These are phyloP conservation scores for Tenthredo livida DNA, from an alignment of 2,888 invertebrate genomes.

Conservation along the genomic window DNA sequence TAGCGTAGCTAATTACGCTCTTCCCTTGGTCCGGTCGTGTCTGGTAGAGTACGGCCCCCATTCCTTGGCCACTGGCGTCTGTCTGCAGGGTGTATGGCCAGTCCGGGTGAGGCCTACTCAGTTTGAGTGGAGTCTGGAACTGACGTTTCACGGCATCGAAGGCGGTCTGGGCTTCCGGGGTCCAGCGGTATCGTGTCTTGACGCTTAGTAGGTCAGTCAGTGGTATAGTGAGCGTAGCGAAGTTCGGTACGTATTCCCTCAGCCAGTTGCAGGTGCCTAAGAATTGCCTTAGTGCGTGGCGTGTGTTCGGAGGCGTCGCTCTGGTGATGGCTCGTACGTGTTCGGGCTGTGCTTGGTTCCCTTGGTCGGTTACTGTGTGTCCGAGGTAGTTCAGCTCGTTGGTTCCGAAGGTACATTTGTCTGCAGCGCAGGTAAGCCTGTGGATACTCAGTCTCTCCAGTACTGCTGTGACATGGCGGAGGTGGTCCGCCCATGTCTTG, in stretches of 20 bases:
- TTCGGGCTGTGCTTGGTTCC: slow-evolving; percentile 45
- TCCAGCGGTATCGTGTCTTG: slow-evolving; percentile 42
- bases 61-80: slow-evolving; percentile 60
- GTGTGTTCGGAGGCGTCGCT: background rate
- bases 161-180: slow-evolving; percentile 26
- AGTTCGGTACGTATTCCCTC: slow-evolving; percentile 63
- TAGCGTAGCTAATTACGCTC: too few species aligned
- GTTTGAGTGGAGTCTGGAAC: slow-evolving; percentile 55
- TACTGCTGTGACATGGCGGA: slow-evolving; percentile 57
- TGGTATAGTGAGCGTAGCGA: slow-evolving; percentile 59
- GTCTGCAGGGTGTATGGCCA: slow-evolving; percentile 61
- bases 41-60: slow-evolving; percentile 64
- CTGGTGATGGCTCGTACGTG: slow-evolving; percentile 51
- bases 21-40: slow-evolving; percentile 29
- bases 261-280: slow-evolving; percentile 64
- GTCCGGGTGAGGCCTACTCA: slow-evolving; percentile 58
- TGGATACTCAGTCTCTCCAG: slow-evolving; percentile 60
- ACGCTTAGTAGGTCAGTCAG: slow-evolving; percentile 58
- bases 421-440: slow-evolving; percentile 53
- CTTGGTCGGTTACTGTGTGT: slow-evolving; percentile 38
- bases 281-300: slow-evolving; percentile 58
- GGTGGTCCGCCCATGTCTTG: slow-evolving; percentile 57
- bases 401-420: slow-evolving; percentile 57
- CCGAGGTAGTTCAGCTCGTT: slow-evolving; percentile 55
- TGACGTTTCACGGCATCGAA: slow-evolving; percentile 54